Evolutionary conservation across 2,888 invertebrate species (phyloP).

Genomic region (Zele albiditarsus): DNA sequence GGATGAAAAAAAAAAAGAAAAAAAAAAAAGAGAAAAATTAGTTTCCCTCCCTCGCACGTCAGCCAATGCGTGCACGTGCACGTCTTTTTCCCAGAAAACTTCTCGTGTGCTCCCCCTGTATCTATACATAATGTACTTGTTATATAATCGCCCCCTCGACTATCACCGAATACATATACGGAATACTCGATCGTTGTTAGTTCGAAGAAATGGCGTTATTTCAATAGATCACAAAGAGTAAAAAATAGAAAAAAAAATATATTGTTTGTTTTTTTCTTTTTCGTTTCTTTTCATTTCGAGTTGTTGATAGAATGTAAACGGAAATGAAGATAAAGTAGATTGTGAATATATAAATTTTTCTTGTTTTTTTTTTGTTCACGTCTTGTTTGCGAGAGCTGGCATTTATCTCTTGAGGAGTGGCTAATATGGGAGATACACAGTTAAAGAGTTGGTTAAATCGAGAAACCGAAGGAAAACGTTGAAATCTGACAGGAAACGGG

Average conservation of each 20-base stretch:
- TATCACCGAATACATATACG: not conserved
- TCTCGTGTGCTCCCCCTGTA: not conserved
- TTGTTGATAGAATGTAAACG: not conserved
- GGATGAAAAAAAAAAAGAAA: not conserved
- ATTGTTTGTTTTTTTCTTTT: not conserved
- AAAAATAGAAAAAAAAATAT: not conserved
- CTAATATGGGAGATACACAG: not conserved
- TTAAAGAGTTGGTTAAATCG: constrained; percentile 30
- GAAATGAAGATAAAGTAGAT: not conserved
- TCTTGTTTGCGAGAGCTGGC: not conserved
- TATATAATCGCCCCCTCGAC: constrained; percentile 12
- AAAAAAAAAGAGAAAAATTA: not conserved
- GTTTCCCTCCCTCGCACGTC: not conserved
- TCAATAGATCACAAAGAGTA: not conserved
- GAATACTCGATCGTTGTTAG: not conserved
- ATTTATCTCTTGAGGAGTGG: constrained; percentile 13
- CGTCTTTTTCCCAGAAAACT: not conserved
- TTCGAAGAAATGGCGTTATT: not conserved
- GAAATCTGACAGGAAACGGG: constrained; percentile 71
- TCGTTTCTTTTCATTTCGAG: not conserved
- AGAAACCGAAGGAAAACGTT: constrained; percentile 64
- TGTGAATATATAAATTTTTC: not conserved
- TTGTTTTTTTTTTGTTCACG: not conserved
- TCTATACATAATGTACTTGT: not conserved
- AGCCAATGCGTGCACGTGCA: not conserved